A percentile compares a stretch with the other conserved stretches of the same genome.
These are phyloP conservation scores for Coecobrya sp. DNA, from an alignment of 2,888 invertebrate genomes.

Conservation along the genomic window DNA sequence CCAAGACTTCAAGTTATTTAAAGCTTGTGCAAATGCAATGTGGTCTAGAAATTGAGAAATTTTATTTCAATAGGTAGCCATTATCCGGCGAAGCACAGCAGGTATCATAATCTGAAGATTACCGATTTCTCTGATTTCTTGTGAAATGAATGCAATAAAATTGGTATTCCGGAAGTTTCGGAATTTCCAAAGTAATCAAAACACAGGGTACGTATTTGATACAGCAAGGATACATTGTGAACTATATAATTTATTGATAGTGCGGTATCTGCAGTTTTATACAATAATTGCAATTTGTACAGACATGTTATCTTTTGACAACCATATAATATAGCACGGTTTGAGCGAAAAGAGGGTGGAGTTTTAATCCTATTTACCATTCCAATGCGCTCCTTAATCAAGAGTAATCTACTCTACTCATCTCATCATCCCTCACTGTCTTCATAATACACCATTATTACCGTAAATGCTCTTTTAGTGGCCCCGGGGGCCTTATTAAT, in stretches of 20 bases:
- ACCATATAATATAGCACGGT: constrained; percentile 26
- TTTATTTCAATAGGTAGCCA: no score
- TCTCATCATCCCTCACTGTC: constrained; percentile 63
- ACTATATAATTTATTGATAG: background rate
- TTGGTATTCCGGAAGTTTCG: no score
- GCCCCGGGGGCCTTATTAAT: no score
- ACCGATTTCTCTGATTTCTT: no score
- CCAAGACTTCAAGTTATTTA: no score
- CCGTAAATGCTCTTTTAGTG: no score
- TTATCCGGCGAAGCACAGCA: no score
- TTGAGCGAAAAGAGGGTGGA: constrained; percentile 57
- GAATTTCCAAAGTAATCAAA: no score
- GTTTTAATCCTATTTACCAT: constrained; percentile 66
- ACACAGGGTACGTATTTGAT: background rate
- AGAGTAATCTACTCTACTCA: constrained; percentile 73
- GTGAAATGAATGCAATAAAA: no score
- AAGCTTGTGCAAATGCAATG: no score
- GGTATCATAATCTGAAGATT: no score
- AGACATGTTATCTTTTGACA: constrained; percentile 50
- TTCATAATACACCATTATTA: constrained; percentile 27
- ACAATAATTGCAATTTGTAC: background rate
- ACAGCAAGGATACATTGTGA: background rate
- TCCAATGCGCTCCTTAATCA: constrained; percentile 69
- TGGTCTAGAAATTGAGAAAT: no score
- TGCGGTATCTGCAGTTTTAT: background rate